Percentiles rank a stretch among this genome's conserved stretches.
Evolutionary conservation across 2,113 vertebrate species (phyloP).

Genomic region (Proteles cristata): DNA sequence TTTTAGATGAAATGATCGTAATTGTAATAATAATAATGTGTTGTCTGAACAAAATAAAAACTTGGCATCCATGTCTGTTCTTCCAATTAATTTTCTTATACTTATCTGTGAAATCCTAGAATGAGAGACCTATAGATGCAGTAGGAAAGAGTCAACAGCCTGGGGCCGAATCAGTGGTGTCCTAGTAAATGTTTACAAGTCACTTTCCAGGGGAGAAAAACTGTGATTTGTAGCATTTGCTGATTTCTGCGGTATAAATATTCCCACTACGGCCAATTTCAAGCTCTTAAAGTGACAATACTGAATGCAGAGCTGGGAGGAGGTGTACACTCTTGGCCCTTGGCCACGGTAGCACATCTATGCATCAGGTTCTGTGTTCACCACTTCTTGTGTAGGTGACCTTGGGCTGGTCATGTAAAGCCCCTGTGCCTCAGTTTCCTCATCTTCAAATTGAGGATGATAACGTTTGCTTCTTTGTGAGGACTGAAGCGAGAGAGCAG

Average conservation of each 20-base stretch:
- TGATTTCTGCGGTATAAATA: background rate
- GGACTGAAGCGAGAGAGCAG: background rate
- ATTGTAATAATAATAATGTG: constrained; percentile 64
- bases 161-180: background rate
- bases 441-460: background rate
- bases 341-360: background rate
- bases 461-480: background rate
- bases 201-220: background rate
- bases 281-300: background rate
- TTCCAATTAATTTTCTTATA: constrained; percentile 48
- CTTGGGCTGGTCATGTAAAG: background rate
- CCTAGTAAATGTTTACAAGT: background rate
- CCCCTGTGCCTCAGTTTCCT: background rate
- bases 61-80: constrained; percentile 32
- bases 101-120: constrained; percentile 44
- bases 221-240: background rate
- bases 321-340: accelerated
- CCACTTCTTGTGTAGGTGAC: background rate
- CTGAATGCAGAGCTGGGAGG: background rate
- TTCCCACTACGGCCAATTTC: background rate
- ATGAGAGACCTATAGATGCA: background rate
- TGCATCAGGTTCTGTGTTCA: too few relatives aligned
- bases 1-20: constrained; percentile 61
- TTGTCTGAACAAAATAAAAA: constrained; percentile 63
- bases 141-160: background rate